These are phyloP conservation scores for Aproaerema taeniolella DNA, from an alignment of 2,888 invertebrate genomes.

Conservation along the genomic window DNA sequence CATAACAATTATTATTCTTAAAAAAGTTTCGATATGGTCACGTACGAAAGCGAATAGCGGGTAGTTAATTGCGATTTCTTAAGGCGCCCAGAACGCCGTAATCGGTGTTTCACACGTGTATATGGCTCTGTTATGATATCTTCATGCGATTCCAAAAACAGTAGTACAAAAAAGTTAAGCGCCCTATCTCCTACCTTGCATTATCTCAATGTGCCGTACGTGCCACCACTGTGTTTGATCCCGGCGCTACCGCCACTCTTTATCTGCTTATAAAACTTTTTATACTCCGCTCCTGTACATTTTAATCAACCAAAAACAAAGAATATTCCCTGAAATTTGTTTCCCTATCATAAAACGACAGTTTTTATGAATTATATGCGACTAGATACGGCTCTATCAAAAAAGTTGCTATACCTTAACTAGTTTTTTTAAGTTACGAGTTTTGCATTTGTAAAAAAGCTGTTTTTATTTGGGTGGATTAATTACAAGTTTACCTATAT, in stretches of 20 bases:
- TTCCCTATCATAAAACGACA: conserved; percentile 54
- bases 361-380: conserved; percentile 45
- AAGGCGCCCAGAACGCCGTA: conserved; percentile 45
- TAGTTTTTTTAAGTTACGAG: too few species aligned
- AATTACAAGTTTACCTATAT: too few species aligned
- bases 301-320: conserved; percentile 64
- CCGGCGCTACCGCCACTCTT: conserved; percentile 52
- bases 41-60: conserved; percentile 30
- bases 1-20: too few species aligned
- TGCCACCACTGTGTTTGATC: conserved; percentile 60
- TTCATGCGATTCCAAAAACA: conserved; percentile 57
- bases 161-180: conserved; percentile 56
- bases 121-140: conserved; percentile 39
- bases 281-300: conserved; percentile 66
- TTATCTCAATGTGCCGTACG: conserved; percentile 64
- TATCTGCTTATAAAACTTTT: conserved; percentile 58
- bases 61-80: conserved; percentile 46
- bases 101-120: conserved; percentile 52
- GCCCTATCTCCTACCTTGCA: conserved; percentile 52
- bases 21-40: conserved; percentile 39
- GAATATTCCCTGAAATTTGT: conserved; percentile 61
- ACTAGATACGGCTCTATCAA: conserved; percentile 31
- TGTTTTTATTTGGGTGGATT: too few species aligned
- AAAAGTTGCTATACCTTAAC: too few species aligned
- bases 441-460: too few species aligned